Conservation (phyloP, 2,113 vertebrate genomes). For the Neotoma lepida region DNA sequence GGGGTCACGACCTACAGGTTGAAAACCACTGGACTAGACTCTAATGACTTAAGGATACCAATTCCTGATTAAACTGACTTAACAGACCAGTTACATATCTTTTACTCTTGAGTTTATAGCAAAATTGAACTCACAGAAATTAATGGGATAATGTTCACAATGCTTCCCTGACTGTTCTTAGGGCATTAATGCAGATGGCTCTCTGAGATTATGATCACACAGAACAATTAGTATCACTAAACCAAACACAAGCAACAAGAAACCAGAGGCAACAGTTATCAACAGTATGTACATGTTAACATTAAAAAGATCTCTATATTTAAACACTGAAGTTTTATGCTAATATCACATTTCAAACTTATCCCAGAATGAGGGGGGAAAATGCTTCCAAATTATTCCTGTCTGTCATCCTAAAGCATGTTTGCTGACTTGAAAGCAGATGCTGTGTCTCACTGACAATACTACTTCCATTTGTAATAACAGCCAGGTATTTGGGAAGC, state of each 20-base stretch:
- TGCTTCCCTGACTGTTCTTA: not conserved
- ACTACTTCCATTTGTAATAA: not conserved
- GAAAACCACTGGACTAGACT: not conserved
- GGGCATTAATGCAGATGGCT: not conserved
- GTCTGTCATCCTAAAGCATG: not conserved
- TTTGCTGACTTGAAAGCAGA: not conserved
- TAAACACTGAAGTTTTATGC: slow-evolving; percentile 7
- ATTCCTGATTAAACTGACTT: slow-evolving; percentile 17
- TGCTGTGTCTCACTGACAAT: not conserved
- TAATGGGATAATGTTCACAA: not conserved
- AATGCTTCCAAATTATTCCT: not conserved
- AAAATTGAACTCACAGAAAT: slow-evolving; percentile 28
- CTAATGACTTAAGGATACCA: not conserved
- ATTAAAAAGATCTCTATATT: not conserved
- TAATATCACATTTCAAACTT: not conserved
- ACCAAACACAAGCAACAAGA: not conserved
- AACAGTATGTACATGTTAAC: not conserved
- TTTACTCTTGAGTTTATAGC: not conserved
- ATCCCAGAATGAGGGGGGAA: not conserved
- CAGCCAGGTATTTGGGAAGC: not conserved
- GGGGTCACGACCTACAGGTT: not conserved
- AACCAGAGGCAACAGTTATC: not conserved
- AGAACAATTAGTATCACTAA: not conserved
- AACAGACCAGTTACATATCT: not conserved
- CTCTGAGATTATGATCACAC: not conserved